These are phyloP conservation scores for Stigmatopora nigra DNA, from an alignment of 2,113 vertebrate species.

Conservation along the genomic window DNA sequence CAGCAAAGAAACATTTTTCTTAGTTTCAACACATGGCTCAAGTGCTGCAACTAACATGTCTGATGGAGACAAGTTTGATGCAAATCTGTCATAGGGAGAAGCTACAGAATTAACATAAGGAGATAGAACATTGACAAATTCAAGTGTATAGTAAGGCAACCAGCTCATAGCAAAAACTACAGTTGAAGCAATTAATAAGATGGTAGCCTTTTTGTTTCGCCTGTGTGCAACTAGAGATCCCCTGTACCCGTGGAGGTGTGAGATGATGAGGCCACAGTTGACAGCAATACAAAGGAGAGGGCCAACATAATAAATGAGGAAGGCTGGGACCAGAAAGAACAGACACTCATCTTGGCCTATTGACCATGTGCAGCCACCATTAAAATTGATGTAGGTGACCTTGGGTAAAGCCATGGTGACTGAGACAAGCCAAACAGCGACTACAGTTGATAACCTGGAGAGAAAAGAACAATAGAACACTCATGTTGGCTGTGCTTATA, in stretches of 20 bases:
- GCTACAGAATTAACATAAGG: slow-evolving; percentile 37
- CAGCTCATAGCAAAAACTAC: slow-evolving; percentile 60
- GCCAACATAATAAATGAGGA: slow-evolving; percentile 62
- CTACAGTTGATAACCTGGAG: slow-evolving; percentile 40
- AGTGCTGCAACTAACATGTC: background rate
- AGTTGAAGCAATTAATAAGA: slow-evolving; percentile 55
- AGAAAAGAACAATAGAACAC: slow-evolving; percentile 1
- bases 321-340: slow-evolving; percentile 63
- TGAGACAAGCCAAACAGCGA: slow-evolving; percentile 55
- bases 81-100: slow-evolving; percentile 21
- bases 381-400: slow-evolving; percentile 63
- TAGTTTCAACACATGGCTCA: fast-evolving
- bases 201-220: slow-evolving; percentile 62
- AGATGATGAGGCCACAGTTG: slow-evolving; percentile 60
- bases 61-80: slow-evolving; percentile 1
- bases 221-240: slow-evolving; percentile 38
- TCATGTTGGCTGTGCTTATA: background rate
- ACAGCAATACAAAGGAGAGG: slow-evolving; percentile 57
- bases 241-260: slow-evolving; percentile 49
- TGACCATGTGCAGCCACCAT: slow-evolving; percentile 54
- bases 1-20: slow-evolving; percentile 40
- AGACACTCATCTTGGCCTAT: slow-evolving; percentile 51
- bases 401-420: slow-evolving; percentile 62
- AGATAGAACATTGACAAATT: slow-evolving; percentile 60
- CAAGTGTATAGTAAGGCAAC: slow-evolving; percentile 61